Percentiles rank a stretch among this genome's conserved stretches.
Evolutionary conservation across 2,797 vertebrate genomes (phyloP).

Genomic region (Sciurus vulgaris): DNA sequence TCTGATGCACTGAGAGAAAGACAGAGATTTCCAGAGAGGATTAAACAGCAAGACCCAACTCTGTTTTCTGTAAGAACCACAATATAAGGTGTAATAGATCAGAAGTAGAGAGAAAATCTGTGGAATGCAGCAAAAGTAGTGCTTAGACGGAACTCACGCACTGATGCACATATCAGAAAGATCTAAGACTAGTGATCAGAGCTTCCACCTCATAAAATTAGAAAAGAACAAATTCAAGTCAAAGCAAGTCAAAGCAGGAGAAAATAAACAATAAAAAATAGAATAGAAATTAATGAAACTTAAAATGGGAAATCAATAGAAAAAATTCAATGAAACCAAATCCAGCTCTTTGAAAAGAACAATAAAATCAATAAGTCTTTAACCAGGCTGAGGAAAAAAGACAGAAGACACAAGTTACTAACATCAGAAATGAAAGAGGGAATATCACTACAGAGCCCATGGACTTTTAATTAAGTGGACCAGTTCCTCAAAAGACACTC

Average conservation of each 20-base stretch:
- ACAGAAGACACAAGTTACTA: not conserved
- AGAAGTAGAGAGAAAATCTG: not conserved
- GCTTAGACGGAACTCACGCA: not conserved
- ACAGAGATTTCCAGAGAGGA: not conserved
- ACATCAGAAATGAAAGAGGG: no score
- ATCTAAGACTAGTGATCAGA: not conserved
- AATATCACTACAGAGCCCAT: not conserved
- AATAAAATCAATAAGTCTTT: not conserved
- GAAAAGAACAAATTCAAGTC: not conserved
- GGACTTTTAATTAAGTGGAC: no score
- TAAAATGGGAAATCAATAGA: not conserved
- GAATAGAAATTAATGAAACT: not conserved
- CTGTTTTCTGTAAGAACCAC: not conserved
- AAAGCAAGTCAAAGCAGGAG: not conserved
- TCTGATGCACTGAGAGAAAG: not conserved
- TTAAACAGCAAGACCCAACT: not conserved
- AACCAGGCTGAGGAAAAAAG: not conserved
- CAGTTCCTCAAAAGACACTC: no score
- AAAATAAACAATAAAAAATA: not conserved
- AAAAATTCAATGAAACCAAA: not conserved
- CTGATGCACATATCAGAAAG: not conserved
- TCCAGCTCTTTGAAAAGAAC: not conserved
- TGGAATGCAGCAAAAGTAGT: not conserved
- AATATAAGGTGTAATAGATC: no score
- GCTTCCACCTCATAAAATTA: not conserved